A percentile compares a stretch with the other conserved stretches of the same genome.
Conservation (phyloP, 2,797 vertebrate genomes). For the Gallinago nigripennis region DNA sequence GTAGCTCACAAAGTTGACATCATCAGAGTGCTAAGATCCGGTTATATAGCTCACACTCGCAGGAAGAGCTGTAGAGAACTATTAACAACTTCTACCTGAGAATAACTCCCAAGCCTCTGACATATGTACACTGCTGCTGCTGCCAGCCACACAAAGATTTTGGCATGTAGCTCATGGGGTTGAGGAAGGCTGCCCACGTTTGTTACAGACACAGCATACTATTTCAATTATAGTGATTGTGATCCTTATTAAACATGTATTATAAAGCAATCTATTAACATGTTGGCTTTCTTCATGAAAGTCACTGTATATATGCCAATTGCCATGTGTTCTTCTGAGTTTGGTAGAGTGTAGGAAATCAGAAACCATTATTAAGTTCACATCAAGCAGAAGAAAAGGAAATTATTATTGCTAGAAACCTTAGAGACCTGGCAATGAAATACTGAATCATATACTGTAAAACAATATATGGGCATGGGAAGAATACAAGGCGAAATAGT, state of each 20-base stretch:
- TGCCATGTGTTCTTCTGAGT: background rate
- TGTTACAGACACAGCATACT: background rate
- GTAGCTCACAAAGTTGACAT: background rate
- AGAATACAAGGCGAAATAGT: background rate
- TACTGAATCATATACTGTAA: constrained; percentile 5
- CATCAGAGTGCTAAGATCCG: background rate
- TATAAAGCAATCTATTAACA: background rate
- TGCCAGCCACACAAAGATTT: background rate
- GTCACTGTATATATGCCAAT: background rate
- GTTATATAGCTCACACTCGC: background rate
- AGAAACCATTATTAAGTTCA: background rate
- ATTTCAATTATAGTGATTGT: background rate
- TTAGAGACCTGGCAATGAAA: background rate
- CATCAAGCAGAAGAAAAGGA: background rate
- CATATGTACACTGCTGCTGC: accelerated
- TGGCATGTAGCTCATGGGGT: accelerated
- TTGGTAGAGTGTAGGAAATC: background rate
- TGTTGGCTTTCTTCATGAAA: background rate
- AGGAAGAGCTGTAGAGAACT: background rate
- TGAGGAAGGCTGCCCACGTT: background rate
- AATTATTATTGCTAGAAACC: background rate
- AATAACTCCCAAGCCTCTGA: background rate
- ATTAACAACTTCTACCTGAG: background rate
- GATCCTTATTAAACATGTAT: background rate
- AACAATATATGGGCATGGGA: background rate